Evolutionary conservation across 2,888 invertebrate species (phyloP).

Genomic region (Helleia helle): DNA sequence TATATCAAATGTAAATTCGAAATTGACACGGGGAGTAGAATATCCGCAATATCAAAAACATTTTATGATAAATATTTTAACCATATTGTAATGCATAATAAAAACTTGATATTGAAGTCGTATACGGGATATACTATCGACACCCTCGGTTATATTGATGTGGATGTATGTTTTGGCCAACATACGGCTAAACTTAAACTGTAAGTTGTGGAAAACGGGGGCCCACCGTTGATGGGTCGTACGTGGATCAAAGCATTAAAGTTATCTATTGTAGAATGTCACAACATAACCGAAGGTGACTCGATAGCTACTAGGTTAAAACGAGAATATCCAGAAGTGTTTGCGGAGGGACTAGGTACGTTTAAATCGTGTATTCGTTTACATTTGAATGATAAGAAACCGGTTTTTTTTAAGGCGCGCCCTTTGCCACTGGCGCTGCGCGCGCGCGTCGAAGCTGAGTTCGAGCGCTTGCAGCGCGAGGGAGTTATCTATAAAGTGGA

Average conservation of each 20-base stretch:
- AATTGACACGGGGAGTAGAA: conserved; percentile 22
- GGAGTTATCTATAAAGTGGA: conserved; percentile 23
- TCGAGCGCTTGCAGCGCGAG: conserved; percentile 22
- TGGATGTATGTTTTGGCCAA: conserved; percentile 9
- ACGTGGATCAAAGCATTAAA: conserved; percentile 20
- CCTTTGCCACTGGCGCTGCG: conserved; percentile 23
- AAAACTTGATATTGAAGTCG: too few relatives aligned
- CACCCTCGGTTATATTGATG: conserved; percentile 15
- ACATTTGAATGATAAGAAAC: conserved; percentile 12
- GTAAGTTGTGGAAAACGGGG: conserved; percentile 20
- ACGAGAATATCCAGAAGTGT: conserved; percentile 9
- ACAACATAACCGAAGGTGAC: conserved; percentile 3
- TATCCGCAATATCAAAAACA: conserved; percentile 17
- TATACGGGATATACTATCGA: conserved; percentile 17
- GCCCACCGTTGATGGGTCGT: conserved; percentile 21
- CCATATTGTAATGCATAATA: conserved; percentile 10
- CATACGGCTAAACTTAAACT: conserved; percentile 12
- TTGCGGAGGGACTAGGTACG: conserved; percentile 6
- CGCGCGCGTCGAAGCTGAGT: conserved; percentile 21
- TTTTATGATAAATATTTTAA: conserved; percentile 19
- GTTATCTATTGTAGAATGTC: conserved; percentile 6
- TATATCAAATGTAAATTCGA: conserved; percentile 17
- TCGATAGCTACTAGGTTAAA: conserved; percentile 2
- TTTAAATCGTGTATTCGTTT: conserved; percentile 13
- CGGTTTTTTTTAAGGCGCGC: conserved; percentile 19